phyloP scores from a whole-genome alignment of 1,140 invertebrate species.

The Drosophila funebris region DNA sequence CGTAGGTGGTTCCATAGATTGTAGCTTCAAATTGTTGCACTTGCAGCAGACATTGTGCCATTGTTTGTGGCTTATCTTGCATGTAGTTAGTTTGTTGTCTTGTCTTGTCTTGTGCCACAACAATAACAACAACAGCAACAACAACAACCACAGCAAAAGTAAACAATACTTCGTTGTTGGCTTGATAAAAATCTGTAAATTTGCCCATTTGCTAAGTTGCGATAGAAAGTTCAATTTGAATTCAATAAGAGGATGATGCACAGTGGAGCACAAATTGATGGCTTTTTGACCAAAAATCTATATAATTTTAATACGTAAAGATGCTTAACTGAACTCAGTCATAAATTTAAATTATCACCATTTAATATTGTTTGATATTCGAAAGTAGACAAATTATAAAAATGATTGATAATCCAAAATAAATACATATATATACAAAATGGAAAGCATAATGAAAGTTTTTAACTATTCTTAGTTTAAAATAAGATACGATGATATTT shows the following conservation, averaged over 20 bases:
- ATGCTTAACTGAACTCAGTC: too few species aligned
- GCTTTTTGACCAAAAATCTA: not conserved
- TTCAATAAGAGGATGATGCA: constrained; percentile 45
- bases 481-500: too few species aligned
- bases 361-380: too few species aligned
- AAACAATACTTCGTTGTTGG: constrained; percentile 60
- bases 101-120: constrained; percentile 45
- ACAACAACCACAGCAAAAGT: constrained; percentile 30
- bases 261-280: constrained; percentile 16
- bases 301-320: not conserved
- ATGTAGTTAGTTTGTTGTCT: constrained; percentile 42
- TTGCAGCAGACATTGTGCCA: constrained; percentile 33
- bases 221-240: constrained; percentile 69
- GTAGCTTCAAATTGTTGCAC: constrained; percentile 72
- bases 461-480: too few species aligned
- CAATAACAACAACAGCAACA: constrained; percentile 10
- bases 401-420: too few species aligned
- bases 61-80: constrained; percentile 38
- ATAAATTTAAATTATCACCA: too few species aligned
- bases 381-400: too few species aligned
- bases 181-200: constrained; percentile 71
- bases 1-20: constrained; percentile 63
- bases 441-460: too few species aligned
- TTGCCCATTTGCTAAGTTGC: constrained; percentile 55
- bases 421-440: too few species aligned